Conservation (phyloP, 1,140 invertebrate species). For the Drosophila melanica region DNA sequence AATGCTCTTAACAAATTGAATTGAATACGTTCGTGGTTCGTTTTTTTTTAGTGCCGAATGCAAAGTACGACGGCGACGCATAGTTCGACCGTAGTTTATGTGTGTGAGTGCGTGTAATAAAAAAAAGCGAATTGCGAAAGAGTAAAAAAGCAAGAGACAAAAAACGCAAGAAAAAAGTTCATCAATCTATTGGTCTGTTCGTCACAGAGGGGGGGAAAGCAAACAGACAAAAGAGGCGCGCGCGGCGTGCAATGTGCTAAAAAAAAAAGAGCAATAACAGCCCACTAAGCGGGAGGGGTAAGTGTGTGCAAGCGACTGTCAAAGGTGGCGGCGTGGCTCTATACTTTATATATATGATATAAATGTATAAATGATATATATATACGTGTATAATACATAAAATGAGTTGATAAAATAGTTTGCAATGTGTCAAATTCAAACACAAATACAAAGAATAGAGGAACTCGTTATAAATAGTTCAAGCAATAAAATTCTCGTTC, state of each 20-base stretch:
- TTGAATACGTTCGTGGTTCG: slow-evolving; percentile 33
- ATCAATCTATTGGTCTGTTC: slow-evolving; percentile 36
- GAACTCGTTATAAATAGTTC: slow-evolving; percentile 19
- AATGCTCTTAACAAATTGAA: slow-evolving; percentile 10
- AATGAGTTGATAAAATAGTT: slow-evolving; percentile 2
- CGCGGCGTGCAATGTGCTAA: slow-evolving; percentile 50
- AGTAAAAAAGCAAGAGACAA: slow-evolving; percentile 50
- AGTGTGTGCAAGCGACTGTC: slow-evolving; percentile 30
- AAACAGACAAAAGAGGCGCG: slow-evolving; percentile 44
- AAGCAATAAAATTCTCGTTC: slow-evolving; percentile 14
- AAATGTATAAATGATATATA: neutral
- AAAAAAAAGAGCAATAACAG: slow-evolving; percentile 51
- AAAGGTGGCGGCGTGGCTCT: slow-evolving; percentile 36
- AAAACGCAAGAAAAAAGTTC: slow-evolving; percentile 49
- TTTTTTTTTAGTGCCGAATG: slow-evolving; percentile 44
- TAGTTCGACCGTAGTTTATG: slow-evolving; percentile 44
- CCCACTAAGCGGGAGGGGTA: slow-evolving; percentile 32
- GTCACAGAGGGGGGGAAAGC: slow-evolving; percentile 10
- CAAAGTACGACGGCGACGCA: slow-evolving; percentile 55
- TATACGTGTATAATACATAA: slow-evolving; percentile 6
- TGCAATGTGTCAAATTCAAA: neutral
- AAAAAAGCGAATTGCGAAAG: slow-evolving; percentile 63
- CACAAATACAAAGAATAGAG: neutral
- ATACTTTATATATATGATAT: neutral
- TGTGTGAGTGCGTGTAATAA: slow-evolving; percentile 45